These are phyloP conservation scores for Campoplex nolae DNA, from an alignment of 2,888 invertebrate species.

Conservation along the genomic window DNA sequence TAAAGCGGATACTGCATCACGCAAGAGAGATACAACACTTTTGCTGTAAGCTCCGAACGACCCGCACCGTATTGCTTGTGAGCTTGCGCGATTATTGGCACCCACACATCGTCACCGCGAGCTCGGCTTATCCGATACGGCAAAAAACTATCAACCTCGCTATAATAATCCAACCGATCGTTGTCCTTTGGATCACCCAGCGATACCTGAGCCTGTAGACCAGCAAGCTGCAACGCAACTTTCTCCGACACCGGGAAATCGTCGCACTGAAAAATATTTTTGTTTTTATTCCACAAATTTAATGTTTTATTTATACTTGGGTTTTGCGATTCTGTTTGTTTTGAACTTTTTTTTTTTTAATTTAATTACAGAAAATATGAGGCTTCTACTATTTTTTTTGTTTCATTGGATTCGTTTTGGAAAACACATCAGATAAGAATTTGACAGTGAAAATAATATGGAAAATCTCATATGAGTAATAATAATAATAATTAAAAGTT, in stretches of 20 bases:
- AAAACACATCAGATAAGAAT: no score
- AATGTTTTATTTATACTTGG: background rate
- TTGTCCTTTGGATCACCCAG: slow-evolving; percentile 93
- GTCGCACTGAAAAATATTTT: slow-evolving; percentile 88
- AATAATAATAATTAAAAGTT: background rate
- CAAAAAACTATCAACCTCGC: slow-evolving; percentile 95
- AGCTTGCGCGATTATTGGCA: slow-evolving; percentile 94
- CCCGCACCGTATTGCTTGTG: slow-evolving; percentile 97
- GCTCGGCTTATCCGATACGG: slow-evolving; percentile 93
- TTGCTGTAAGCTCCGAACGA: slow-evolving; percentile 95
- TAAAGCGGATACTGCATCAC: slow-evolving; percentile 98
- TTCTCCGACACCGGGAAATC: slow-evolving; percentile 98
- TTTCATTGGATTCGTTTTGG: no score
- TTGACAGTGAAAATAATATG: no score
- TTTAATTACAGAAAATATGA: no score
- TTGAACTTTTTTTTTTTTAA: background rate
- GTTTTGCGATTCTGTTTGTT: background rate
- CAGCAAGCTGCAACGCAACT: slow-evolving; percentile 96
- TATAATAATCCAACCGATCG: slow-evolving; percentile 93
- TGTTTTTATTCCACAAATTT: background rate
- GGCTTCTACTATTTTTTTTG: no score
- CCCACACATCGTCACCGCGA: slow-evolving; percentile 93
- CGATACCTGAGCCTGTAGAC: slow-evolving; percentile 97
- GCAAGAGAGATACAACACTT: slow-evolving; percentile 96
- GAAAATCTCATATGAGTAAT: no score